Percentiles rank a stretch among this genome's conserved stretches.
phyloP scores from a whole-genome alignment of 2,113 vertebrate species.

The Sitta europaea region DNA sequence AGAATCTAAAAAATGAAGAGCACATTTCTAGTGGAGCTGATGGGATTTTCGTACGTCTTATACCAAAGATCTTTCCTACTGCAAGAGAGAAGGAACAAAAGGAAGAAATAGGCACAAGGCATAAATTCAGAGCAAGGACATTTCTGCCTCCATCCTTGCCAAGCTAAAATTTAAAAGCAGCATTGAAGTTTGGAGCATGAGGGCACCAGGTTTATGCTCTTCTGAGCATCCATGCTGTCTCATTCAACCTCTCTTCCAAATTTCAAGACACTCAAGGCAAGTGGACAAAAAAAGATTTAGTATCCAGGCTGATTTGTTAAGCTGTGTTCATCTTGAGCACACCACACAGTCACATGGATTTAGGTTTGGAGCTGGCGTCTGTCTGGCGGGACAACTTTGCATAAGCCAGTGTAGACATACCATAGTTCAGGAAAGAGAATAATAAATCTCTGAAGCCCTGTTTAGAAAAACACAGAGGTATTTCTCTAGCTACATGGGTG shows the following conservation, averaged over 20 bases:
- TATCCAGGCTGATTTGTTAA: not conserved
- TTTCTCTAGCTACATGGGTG: not conserved
- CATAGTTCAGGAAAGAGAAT: not conserved
- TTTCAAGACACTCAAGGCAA: not conserved
- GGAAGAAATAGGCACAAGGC: not conserved
- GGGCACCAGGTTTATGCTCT: not conserved
- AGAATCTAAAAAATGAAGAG: not conserved
- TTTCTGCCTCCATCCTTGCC: not conserved
- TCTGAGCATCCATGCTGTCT: not conserved
- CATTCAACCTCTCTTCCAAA: not conserved
- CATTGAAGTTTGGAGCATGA: not conserved
- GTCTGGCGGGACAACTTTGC: not conserved
- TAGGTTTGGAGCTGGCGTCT: conserved; percentile 43
- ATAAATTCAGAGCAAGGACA: not conserved
- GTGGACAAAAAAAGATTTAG: not conserved
- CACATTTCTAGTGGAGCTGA: not conserved
- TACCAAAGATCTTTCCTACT: not conserved
- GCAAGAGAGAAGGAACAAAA: not conserved
- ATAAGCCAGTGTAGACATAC: not conserved
- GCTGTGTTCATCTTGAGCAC: not conserved
- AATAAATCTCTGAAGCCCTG: conserved; percentile 34
- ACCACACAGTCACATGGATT: not conserved
- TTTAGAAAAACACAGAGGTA: conserved; percentile 9
- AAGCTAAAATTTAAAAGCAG: not conserved
- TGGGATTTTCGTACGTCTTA: not conserved